phyloP scores from a whole-genome alignment of 2,113 vertebrate genomes.

The Thalassarche chlororhynchos region DNA sequence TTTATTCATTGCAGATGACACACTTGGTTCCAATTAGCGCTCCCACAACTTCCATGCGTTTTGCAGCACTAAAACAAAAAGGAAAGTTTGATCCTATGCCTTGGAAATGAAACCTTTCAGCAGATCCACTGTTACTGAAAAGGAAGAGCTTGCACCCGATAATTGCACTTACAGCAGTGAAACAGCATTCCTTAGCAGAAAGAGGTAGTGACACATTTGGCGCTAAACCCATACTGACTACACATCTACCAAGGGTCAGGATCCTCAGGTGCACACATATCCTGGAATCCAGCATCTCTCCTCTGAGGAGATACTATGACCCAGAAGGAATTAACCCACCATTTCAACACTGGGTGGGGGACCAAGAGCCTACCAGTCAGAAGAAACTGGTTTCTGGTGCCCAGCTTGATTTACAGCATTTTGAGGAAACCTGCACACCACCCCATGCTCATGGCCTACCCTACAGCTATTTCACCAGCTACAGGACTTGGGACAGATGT shows the following conservation, averaged over 20 bases:
- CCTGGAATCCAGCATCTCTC: not conserved
- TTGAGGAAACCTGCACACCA: not conserved
- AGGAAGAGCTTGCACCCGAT: not conserved
- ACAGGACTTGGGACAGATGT: not conserved
- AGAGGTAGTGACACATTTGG: not conserved
- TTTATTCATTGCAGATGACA: not conserved
- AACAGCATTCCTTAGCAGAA: not conserved
- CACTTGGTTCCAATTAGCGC: not conserved
- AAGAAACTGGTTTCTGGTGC: not conserved
- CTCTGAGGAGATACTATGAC: not conserved
- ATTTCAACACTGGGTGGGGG: not conserved
- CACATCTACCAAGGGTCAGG: no score
- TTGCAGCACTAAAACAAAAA: not conserved
- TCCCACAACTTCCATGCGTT: not conserved
- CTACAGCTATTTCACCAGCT: not conserved
- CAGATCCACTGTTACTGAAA: not conserved
- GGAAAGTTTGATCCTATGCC: not conserved
- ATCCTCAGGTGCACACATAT: not conserved
- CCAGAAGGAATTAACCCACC: not conserved
- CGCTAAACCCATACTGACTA: not conserved
- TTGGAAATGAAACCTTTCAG: not conserved
- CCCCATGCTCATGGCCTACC: no score
- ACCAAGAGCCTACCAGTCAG: not conserved
- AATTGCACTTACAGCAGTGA: not conserved
- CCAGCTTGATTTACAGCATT: not conserved